Conservation (phyloP, 2,888 invertebrate genomes). For the Metallyticus violacea region DNA sequence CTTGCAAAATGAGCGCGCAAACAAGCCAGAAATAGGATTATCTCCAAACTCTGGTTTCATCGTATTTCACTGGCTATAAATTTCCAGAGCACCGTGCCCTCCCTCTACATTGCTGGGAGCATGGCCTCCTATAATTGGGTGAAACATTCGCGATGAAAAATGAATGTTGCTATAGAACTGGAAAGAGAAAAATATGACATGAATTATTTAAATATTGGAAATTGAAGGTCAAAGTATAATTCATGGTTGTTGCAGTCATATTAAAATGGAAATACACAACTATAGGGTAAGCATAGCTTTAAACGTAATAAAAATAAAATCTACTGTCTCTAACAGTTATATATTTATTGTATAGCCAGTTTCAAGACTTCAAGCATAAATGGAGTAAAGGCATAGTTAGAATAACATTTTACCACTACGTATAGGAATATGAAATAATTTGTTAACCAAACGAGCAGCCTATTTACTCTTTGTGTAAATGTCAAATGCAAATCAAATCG, state of each 20-base stretch:
- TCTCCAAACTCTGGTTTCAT: neutral
- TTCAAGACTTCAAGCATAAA: too few species aligned
- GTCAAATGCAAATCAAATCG: too few species aligned
- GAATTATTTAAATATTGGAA: neutral
- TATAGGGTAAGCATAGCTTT: too few species aligned
- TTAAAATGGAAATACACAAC: neutral
- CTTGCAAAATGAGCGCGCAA: neutral
- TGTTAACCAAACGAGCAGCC: too few species aligned
- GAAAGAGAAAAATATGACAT: neutral
- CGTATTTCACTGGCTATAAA: neutral
- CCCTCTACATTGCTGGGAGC: too few species aligned
- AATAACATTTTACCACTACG: too few species aligned
- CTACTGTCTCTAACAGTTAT: too few species aligned
- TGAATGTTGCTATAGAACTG: neutral
- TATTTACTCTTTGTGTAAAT: too few species aligned
- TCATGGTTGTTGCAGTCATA: neutral
- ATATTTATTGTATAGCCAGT: too few species aligned
- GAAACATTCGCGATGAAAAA: neutral
- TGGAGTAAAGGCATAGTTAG: too few species aligned
- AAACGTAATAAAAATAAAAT: too few species aligned
- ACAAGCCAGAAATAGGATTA: neutral
- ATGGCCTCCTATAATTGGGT: neutral
- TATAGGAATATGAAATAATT: too few species aligned
- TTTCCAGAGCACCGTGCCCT: neutral
- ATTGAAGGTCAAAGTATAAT: neutral